Percentiles rank a stretch among this genome's conserved stretches.
These are phyloP conservation scores for Melanotaenia boesemani DNA, from an alignment of 2,797 vertebrate genomes.

Conservation along the genomic window DNA sequence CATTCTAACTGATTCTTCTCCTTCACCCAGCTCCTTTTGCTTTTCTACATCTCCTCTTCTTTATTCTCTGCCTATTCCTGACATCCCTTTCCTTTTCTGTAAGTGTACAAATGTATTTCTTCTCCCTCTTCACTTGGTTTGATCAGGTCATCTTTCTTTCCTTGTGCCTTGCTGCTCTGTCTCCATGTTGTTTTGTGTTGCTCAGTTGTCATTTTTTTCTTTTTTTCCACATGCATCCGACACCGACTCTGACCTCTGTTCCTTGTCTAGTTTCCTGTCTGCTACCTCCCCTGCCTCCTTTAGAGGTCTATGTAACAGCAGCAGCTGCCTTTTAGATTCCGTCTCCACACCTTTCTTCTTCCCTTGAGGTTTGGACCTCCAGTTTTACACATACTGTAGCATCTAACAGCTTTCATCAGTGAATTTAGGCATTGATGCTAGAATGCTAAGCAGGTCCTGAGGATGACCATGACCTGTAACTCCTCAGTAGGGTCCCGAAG, in stretches of 20 bases:
- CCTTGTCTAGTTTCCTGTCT: slow-evolving; percentile 12
- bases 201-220: slow-evolving; percentile 4
- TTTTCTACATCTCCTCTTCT: slow-evolving; percentile 36
- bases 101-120: slow-evolving; percentile 3
- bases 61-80: slow-evolving; percentile 43
- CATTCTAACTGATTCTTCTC: slow-evolving; percentile 48
- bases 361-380: slow-evolving; percentile 27
- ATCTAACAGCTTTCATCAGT: slow-evolving; percentile 22
- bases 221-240: slow-evolving; percentile 1
- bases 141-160: slow-evolving; percentile 16
- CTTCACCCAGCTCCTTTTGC: slow-evolving; percentile 35
- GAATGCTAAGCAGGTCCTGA: slow-evolving; percentile 30
- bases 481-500: slow-evolving; percentile 27
- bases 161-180: slow-evolving; percentile 17
- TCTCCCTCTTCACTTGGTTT: background rate
- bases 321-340: slow-evolving; percentile 21
- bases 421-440: slow-evolving; percentile 24
- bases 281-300: slow-evolving; percentile 10
- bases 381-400: slow-evolving; percentile 26
- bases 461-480: slow-evolving; percentile 32
- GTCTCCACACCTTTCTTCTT: slow-evolving; percentile 23
- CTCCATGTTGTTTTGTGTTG: slow-evolving; percentile 5
- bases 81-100: slow-evolving; percentile 10
- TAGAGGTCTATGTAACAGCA: slow-evolving; percentile 22
- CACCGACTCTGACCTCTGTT: slow-evolving; percentile 24